Evolutionary conservation across 1,140 invertebrate species (phyloP), one percentile per base, ranked within the genome.

Genomic region (Lepeophtheirus salmonis): DNA sequence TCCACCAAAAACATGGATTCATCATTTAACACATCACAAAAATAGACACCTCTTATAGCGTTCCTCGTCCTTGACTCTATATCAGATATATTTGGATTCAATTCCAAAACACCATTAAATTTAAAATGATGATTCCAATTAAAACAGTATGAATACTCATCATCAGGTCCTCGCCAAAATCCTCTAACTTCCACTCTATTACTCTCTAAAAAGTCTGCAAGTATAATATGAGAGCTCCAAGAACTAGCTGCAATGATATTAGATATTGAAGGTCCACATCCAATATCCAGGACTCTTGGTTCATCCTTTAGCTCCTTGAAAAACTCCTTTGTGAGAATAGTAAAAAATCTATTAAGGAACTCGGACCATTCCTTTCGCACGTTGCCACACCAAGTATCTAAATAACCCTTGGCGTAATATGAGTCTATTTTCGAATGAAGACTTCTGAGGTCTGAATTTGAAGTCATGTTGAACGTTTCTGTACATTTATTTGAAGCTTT

Each of bases 221-320:
- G 21, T 17, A 57, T 30, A 48, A 57, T 57, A 26, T 57, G 55
- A 16, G 55, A 3, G 21, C 55, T 26, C 22, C 26, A 57, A 3
- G 22, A 14, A 21, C 55, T 57, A 2, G 55, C 55, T 30, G 55
- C 21, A 13, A 57, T 57, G 26, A 57, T 57, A 21, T 57, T 57
- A 12, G 55, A 57, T 26, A 57, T 57, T 13, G 55, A 57, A n/a
- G 55, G 55, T 17, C 55, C 55, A 57, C 55, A 57, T 16, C 55
- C 55, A 14, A 57, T 13, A 21, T 57, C 55, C 2, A 57, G 18
- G n/a, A 54, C 52, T 13, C 3, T 23, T n/a, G 20, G 20, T 2
- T 14, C 2, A n/a, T 21, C 52, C 12, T 23, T 20, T 2, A 24
- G 13, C 14, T 54, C 52, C n/a, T 23, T 54, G n/a, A 54, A 54